A percentile compares a stretch with the other conserved stretches of the same genome.
Evolutionary conservation across 2,113 vertebrate genomes (phyloP).

Genomic region (Oncorhynchus masou): DNA sequence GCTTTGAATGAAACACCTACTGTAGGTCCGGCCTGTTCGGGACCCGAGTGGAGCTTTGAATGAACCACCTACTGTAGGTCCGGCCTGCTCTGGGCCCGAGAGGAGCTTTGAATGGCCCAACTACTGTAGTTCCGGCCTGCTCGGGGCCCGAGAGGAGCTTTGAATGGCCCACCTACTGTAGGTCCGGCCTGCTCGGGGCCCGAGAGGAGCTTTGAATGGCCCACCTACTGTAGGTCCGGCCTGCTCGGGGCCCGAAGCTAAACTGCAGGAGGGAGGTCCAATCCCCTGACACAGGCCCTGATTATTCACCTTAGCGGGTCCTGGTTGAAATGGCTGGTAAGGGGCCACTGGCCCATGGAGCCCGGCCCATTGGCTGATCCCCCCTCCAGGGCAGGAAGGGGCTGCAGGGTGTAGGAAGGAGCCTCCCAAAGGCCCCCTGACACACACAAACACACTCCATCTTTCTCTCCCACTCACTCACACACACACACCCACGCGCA

Average conservation of each 20-base stretch:
- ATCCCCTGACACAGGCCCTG: conserved; percentile 5
- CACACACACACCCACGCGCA: too few relatives aligned
- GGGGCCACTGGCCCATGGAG: background rate
- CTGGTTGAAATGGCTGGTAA: conserved; percentile 11
- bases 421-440: background rate
- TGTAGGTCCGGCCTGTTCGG: background rate
- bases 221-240: background rate
- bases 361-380: conserved; percentile 13
- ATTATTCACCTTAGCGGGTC: conserved; percentile 26
- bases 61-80: too few relatives aligned
- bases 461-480: too few relatives aligned
- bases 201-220: too few relatives aligned
- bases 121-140: too few relatives aligned
- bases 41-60: background rate
- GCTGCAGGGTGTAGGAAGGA: background rate
- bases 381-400: conserved; percentile 23
- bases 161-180: too few relatives aligned
- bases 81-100: too few relatives aligned
- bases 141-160: too few relatives aligned
- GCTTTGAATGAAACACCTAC: too few relatives aligned
- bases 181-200: too few relatives aligned
- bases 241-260: background rate
- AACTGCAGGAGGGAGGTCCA: background rate
- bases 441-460: background rate
- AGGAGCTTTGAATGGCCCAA: too few relatives aligned